Conservation (phyloP, 2,888 invertebrate genomes). For the Netelia fuscicornis region DNA sequence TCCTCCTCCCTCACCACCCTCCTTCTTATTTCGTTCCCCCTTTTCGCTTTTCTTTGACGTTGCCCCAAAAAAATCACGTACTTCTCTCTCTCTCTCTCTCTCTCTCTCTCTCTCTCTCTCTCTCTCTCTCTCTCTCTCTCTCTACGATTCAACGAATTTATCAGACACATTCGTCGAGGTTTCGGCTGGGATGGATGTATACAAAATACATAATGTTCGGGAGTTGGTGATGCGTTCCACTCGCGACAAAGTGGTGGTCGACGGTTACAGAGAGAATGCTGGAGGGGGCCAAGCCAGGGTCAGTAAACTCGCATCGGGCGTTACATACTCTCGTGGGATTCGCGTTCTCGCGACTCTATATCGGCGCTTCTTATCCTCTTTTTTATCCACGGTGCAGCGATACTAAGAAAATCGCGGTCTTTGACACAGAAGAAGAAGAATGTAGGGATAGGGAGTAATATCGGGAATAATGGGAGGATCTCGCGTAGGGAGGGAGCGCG, state of each 20-base stretch:
- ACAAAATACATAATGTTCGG: too few species aligned
- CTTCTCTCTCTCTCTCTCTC: conserved; percentile 28
- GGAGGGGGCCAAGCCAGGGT: conserved; percentile 68
- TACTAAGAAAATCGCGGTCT: neutral
- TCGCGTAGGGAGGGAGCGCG: neutral
- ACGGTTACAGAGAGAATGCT: conserved; percentile 29
- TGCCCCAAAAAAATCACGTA: conserved; percentile 15
- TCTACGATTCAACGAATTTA: neutral
- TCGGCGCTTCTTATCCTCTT: conserved; percentile 53
- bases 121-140: conserved; percentile 22
- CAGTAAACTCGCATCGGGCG: conserved; percentile 70
- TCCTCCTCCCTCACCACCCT: conserved; percentile 84
- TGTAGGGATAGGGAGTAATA: neutral
- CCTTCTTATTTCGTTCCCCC: conserved; percentile 85
- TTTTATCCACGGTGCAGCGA: conserved; percentile 33
- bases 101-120: conserved; percentile 29
- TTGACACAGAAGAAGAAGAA: neutral
- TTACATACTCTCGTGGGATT: conserved; percentile 52
- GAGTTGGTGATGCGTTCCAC: too few species aligned
- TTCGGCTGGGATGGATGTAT: too few species aligned
- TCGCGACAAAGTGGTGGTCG: neutral
- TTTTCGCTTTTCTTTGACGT: conserved; percentile 64
- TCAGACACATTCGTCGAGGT: too few species aligned
- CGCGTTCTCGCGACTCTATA: conserved; percentile 37
- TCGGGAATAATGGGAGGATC: neutral